Evolutionary conservation across 1,140 invertebrate species (phyloP), one percentile per base, ranked within the genome.

Genomic region (Trypoxylus dichotomus): DNA sequence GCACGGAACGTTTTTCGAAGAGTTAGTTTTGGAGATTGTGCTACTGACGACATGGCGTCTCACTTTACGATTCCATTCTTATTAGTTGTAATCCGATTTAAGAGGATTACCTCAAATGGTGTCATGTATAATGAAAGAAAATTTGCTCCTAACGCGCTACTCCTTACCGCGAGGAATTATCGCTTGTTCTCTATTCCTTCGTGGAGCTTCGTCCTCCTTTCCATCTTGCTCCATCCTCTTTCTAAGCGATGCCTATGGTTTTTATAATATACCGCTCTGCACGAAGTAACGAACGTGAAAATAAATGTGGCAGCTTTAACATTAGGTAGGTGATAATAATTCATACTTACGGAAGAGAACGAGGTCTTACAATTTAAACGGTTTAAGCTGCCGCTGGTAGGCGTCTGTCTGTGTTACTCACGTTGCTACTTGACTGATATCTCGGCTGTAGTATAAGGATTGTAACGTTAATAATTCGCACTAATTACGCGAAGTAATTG

Each of bases 321-420:
- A 68, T 68, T 68, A 68, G 60, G 60, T 68, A 68, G 60, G 60
- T 68, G 60, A 68, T 68, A 68, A 68, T 68, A 68, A 68, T 68
- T 68, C 60, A 68, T 68, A 68, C 60, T 68, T 68, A 68, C 60
- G 24, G 60, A 21, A 3, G 60, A 68, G 60, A 68, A 68, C 24
- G 60, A 68, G 60, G 24, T 68, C 60, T 68, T 68, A 68, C 60
- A 68, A 68, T 68, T 68, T 68, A 68, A 68, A 68, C 60, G 24
- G 60, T 68, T 68, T 68, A 68, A 68, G 21, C 60, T 68, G 60
- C 60, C 60, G 60, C 21, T 7, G 60, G 27, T 68, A 24, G 2
- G 24, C 60, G 60, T 68, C 25, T 68, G 60, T 68, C 60, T 68
- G 60, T 27, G 24, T 68, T 68, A 68, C n/a, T 13, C 1, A 10